phyloP scores from a whole-genome alignment of 1,140 invertebrate species.

The Nasonia giraulti region DNA sequence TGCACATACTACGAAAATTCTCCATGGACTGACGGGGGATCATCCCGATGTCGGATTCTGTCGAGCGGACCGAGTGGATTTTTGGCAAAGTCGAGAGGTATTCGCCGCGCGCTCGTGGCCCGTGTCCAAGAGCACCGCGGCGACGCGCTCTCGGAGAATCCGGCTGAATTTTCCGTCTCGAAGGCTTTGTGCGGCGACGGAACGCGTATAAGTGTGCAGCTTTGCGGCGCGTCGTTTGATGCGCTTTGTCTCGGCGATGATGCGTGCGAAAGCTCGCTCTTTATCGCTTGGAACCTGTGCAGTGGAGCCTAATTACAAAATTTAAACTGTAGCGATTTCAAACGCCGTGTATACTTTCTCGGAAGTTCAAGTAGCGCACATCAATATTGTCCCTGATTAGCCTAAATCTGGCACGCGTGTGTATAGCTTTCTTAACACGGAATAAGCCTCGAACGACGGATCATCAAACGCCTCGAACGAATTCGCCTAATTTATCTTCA shows the following conservation, averaged over 20 bases:
- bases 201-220: too few relatives aligned
- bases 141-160: too few relatives aligned
- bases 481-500: not conserved
- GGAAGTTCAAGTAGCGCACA: too few relatives aligned
- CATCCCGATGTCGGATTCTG: not conserved
- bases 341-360: too few relatives aligned
- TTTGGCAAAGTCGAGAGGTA: not conserved
- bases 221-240: too few relatives aligned
- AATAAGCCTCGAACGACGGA: not conserved
- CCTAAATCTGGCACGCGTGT: not conserved
- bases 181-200: too few relatives aligned
- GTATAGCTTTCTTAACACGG: not conserved
- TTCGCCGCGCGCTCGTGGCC: not conserved
- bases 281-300: too few relatives aligned
- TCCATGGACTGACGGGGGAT: not conserved
- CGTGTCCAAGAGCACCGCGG: not conserved
- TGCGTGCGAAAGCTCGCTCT: too few relatives aligned
- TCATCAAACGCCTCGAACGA: not conserved
- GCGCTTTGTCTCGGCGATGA: too few relatives aligned
- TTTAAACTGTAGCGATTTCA: too few relatives aligned
- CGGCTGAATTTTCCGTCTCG: too few relatives aligned
- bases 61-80: not conserved
- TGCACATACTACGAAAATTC: not conserved
- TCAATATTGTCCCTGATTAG: not conserved
- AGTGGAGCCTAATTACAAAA: too few relatives aligned